Percentiles rank a stretch among this genome's conserved stretches.
Evolutionary conservation across 2,113 vertebrate species (phyloP).

Genomic region (Fregetta grallaria): DNA sequence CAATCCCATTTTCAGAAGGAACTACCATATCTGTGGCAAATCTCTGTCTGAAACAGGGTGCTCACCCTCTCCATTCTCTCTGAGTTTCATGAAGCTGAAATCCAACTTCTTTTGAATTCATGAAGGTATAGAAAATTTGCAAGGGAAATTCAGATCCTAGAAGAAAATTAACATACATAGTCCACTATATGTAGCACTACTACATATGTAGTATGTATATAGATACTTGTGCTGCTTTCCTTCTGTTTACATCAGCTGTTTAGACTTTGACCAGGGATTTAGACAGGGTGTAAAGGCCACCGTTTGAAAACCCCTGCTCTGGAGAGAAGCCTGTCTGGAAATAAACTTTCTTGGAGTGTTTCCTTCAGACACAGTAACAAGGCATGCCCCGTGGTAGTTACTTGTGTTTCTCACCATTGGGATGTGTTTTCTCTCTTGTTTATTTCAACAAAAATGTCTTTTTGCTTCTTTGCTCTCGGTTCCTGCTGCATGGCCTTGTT

Average conservation of each 20-base stretch:
- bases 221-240: neutral
- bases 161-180: neutral
- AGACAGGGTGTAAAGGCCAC: neutral
- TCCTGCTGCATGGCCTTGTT: constrained; percentile 25
- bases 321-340: neutral
- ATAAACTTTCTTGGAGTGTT: neutral
- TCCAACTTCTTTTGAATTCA: neutral
- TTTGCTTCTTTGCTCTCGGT: neutral
- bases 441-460: neutral
- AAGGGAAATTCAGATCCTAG: neutral
- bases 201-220: too few species aligned
- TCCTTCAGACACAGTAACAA: neutral
- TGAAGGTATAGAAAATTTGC: neutral
- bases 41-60: neutral
- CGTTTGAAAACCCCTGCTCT: neutral
- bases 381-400: neutral
- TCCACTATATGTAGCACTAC: accelerated
- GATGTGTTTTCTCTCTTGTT: neutral
- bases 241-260: neutral
- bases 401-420: neutral
- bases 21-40: neutral
- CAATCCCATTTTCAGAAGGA: neutral
- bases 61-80: neutral
- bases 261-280: neutral
- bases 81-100: neutral